phyloP scores from a whole-genome alignment of 2,888 invertebrate species.

The Mylabris sibirica region DNA sequence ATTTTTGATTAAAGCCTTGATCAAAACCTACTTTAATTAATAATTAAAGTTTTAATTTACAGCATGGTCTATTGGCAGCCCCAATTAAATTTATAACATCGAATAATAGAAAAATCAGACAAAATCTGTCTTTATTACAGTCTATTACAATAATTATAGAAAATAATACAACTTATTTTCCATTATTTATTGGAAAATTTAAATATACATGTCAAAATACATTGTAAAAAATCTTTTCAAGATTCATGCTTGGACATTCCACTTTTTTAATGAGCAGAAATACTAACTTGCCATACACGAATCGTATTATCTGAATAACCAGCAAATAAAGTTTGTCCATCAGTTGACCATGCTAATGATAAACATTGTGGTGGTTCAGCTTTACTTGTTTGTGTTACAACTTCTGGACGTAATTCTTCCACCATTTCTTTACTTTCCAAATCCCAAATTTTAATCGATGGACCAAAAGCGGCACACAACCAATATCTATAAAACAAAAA shows the following conservation, averaged over 20 bases:
- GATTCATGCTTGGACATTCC: background rate
- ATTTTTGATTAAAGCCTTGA: too few relatives aligned
- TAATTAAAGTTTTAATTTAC: too few relatives aligned
- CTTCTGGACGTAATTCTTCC: slow-evolving; percentile 97
- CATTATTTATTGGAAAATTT: slow-evolving; percentile 25
- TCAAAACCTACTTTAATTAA: too few relatives aligned
- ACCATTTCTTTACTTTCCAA: slow-evolving; percentile 99
- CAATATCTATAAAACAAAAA: slow-evolving; percentile 72
- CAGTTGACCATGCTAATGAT: slow-evolving; percentile 98
- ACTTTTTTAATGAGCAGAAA: slow-evolving; percentile 70
- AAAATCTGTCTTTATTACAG: background rate
- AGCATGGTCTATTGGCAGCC: too few relatives aligned
- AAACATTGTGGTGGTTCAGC: slow-evolving; percentile 95
- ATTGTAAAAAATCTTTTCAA: background rate
- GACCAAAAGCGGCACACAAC: slow-evolving; percentile 99
- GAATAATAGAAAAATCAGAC: too few relatives aligned
- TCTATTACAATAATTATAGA: background rate
- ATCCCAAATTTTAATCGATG: slow-evolving; percentile 99
- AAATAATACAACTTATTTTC: slow-evolving; percentile 33
- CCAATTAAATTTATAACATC: too few relatives aligned
- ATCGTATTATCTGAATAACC: slow-evolving; percentile 99
- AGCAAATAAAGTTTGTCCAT: slow-evolving; percentile 98
- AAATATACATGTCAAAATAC: slow-evolving; percentile 20
- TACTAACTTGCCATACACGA: slow-evolving; percentile 98
- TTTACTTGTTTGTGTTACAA: slow-evolving; percentile 80